Percentiles rank a stretch among this genome's conserved stretches.
Evolutionary conservation across 2,113 vertebrate species (phyloP).

Genomic region (Coracopsis vasa): DNA sequence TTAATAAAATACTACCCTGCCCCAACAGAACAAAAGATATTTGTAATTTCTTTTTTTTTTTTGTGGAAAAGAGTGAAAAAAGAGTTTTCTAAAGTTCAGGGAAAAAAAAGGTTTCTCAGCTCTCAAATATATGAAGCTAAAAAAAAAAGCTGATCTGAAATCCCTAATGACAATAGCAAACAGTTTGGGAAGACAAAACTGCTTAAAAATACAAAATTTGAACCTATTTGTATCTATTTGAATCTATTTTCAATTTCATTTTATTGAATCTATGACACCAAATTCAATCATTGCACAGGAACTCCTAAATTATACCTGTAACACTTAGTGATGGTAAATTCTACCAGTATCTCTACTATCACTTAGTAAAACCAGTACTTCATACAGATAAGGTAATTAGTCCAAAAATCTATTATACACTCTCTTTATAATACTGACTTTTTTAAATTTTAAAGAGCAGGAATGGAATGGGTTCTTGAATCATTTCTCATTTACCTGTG

Average conservation of each 20-base stretch:
- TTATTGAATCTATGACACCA: not conserved
- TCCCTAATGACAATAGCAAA: not conserved
- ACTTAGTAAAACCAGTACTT: not conserved
- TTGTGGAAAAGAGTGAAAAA: not conserved
- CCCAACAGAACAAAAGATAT: not conserved
- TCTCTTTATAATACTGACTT: not conserved
- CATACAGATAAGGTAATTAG: not conserved
- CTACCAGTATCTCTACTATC: not conserved
- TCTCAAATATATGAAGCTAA: not conserved
- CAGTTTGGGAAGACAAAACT: not conserved
- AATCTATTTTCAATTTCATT: not conserved
- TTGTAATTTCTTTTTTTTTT: not conserved
- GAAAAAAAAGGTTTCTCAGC: not conserved
- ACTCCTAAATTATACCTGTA: not conserved
- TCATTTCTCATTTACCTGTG: constrained; percentile 86
- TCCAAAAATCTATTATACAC: not conserved
- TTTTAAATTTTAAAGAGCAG: not conserved
- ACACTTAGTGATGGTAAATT: not conserved
- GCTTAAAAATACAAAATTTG: not conserved
- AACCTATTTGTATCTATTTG: not conserved
- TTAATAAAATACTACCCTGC: not conserved
- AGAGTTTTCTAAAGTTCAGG: not conserved
- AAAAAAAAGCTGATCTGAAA: not conserved
- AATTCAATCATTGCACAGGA: not conserved
- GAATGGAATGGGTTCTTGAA: not conserved